Evolutionary conservation across 2,113 vertebrate species (phyloP).

Genomic region (Ammospiza caudacuta): DNA sequence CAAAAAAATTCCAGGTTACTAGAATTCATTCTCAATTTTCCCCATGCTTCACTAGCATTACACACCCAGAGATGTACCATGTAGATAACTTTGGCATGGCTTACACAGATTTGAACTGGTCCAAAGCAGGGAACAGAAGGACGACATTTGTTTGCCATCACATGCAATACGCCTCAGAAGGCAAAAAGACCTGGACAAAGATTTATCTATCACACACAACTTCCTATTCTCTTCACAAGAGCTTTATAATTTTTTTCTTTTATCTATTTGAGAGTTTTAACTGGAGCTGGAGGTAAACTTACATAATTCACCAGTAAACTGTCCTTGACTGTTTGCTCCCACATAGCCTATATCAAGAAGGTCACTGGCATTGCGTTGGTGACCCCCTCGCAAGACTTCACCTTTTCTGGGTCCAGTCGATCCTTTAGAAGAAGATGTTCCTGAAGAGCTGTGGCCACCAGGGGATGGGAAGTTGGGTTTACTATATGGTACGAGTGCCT

Average conservation of each 20-base stretch:
- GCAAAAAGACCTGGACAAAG: background rate
- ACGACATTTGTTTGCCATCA: background rate
- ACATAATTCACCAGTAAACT: constrained; percentile 97
- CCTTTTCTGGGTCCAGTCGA: constrained; percentile 94
- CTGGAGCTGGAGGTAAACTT: constrained; percentile 69
- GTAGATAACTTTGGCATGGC: background rate
- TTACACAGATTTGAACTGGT: background rate
- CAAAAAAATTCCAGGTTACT: background rate
- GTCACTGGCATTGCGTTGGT: constrained; percentile 88
- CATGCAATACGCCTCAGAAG: background rate
- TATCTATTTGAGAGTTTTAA: background rate
- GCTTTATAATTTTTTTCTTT: background rate
- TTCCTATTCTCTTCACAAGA: background rate
- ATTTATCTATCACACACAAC: background rate
- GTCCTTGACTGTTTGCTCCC: constrained; percentile 90
- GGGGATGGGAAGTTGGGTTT: constrained; percentile 97
- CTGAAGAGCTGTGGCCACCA: constrained; percentile 94
- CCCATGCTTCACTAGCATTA: background rate
- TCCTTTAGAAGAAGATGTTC: constrained; percentile 96
- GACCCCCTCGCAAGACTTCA: constrained; percentile 79
- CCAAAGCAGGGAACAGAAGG: background rate
- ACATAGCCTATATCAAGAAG: constrained; percentile 88
- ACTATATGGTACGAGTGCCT: constrained; percentile 92
- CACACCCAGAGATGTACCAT: background rate
- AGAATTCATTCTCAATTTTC: background rate